Conservation (phyloP, 2,888 invertebrate genomes). For the Dione vanillae region DNA sequence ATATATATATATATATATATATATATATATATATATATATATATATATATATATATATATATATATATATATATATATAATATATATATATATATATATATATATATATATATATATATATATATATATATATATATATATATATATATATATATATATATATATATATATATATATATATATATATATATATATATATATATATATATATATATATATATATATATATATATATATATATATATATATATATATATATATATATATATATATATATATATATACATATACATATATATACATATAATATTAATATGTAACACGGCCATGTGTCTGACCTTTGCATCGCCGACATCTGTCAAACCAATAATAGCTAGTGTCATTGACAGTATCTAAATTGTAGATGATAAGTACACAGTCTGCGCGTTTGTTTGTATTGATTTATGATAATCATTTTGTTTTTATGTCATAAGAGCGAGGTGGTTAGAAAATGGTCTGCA, state of each 20-base stretch:
- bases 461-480: neutral
- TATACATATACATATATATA: neutral
- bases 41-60: too few relatives aligned
- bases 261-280: neutral
- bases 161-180: too few relatives aligned
- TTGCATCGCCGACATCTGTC: constrained; percentile 36
- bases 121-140: neutral
- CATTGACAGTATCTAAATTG: constrained; percentile 38
- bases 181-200: too few relatives aligned
- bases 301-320: neutral
- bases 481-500: neutral
- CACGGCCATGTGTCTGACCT: constrained; percentile 33
- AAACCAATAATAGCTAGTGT: constrained; percentile 36
- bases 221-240: too few relatives aligned
- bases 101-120: neutral
- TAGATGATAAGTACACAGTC: constrained; percentile 12
- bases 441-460: constrained; percentile 8
- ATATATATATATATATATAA: neutral
- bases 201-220: too few relatives aligned
- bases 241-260: too few relatives aligned
- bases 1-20: too few relatives aligned
- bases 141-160: too few relatives aligned
- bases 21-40: too few relatives aligned
- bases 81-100: neutral
- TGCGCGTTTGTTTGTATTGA: constrained; percentile 22